Base-by-base conservation (phyloP, 2,888 invertebrate genomes). In the Stenoptilia bipunctidactyla region DNA sequence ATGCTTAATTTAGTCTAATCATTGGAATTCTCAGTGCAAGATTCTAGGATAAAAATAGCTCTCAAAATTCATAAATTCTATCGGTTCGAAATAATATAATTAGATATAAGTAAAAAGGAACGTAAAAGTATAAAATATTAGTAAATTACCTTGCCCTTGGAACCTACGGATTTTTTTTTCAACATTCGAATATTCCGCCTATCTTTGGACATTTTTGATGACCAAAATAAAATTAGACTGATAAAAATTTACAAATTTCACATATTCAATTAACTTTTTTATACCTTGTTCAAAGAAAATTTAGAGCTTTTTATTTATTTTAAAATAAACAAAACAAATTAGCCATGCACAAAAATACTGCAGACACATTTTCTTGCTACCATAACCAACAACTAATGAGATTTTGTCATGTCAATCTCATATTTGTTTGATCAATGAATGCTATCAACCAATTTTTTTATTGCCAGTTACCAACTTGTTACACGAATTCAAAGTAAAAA, bases 1-100 rank as follows among this genome's bases (percentile, higher is more conserved):
- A 76, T 76, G 74, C 76, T 80, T 79, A 74, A 71, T 74, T 69
- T 74, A 72, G 76, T 66, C 59, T 69, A 63, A 73, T 73, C 64
- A 69, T 70, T 76, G 66, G 6, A 71, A 68, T 67, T 65, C 64
- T 56, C 69, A 73, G 72, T 76, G 76, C 75, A 74, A 73, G 66
- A 61, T 65, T 68, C 63, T 68, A 70, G 63, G 58, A 61, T 60
- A 65, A 66, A 20, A 65, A 66, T 71, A 72, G 79, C 77, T 80
- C 77, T 79, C 76, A 70, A 58, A 60, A 61, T 58, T 60, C 61
- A 60, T 44, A 46, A 56, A 56, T 66, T 30, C 30, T 30, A 30
- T 60, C 58, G 55, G 40, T 43, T 64, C 64, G 48, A 66, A 59
- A 64, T 61, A 66, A 66, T 62, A 63, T 67, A 67, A 65, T 64